Percentiles rank a stretch among this genome's conserved stretches.
Evolutionary conservation across 2,797 vertebrate species (phyloP).

Genomic region (Diceros bicornis): DNA sequence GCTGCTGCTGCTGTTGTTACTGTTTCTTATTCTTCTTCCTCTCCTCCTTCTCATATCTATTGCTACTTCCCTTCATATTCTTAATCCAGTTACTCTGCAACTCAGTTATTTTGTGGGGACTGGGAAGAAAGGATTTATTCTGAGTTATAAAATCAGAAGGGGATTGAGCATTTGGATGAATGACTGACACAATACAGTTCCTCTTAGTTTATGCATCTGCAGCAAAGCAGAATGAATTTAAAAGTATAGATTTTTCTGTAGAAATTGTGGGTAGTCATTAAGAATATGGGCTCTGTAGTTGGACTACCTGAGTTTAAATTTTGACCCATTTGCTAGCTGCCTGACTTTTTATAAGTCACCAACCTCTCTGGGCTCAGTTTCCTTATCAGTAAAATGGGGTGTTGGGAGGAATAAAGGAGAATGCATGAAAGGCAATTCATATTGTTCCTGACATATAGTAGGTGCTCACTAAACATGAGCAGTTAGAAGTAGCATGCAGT

Average conservation of each 20-base stretch:
- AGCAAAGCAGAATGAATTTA: slow-evolving; percentile 25
- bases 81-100: background rate
- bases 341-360: background rate
- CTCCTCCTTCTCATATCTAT: background rate
- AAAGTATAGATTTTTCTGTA: background rate
- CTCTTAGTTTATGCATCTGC: background rate
- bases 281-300: background rate
- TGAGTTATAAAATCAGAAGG: background rate
- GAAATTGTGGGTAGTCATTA: background rate
- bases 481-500: background rate
- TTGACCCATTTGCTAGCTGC: background rate
- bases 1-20: background rate
- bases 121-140: background rate
- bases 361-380: background rate
- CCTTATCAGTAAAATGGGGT: background rate
- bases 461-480: background rate
- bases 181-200: background rate
- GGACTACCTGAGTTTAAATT: background rate
- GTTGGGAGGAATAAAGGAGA: background rate
- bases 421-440: background rate
- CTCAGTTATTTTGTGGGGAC: background rate
- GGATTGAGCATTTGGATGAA: background rate
- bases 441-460: background rate
- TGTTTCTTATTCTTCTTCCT: too few relatives aligned
- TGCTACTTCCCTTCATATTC: background rate